Evolutionary conservation across 2,888 invertebrate species (phyloP).

Genomic region (Epirrhoe tristata): DNA sequence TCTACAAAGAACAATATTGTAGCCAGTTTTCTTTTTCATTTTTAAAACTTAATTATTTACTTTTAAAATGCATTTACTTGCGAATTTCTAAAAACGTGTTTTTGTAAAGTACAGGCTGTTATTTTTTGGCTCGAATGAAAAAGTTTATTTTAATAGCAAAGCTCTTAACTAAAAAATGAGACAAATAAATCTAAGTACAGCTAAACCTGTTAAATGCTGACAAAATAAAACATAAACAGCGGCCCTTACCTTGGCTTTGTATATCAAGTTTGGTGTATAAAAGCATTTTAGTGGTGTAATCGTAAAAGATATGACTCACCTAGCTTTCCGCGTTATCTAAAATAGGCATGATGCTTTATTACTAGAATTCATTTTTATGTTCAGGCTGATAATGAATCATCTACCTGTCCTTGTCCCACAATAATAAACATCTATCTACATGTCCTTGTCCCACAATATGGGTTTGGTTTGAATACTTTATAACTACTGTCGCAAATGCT

Average conservation of each 20-base stretch:
- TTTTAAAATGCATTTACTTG: too few species aligned
- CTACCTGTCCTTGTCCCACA: neutral
- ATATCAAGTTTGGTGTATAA: conserved; percentile 36
- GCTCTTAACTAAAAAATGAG: neutral
- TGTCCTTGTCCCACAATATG: neutral
- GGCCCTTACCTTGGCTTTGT: conserved; percentile 31
- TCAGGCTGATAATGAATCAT: conserved; percentile 2
- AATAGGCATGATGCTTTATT: conserved; percentile 14
- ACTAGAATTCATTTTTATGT: conserved; percentile 22
- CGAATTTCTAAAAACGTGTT: too few species aligned
- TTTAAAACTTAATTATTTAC: too few species aligned
- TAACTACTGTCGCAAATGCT: too few species aligned
- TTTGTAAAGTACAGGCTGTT: too few species aligned
- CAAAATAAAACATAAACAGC: conserved; percentile 11
- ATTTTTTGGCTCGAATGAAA: neutral
- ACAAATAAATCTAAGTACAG: too few species aligned
- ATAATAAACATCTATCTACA: neutral
- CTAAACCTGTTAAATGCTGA: neutral
- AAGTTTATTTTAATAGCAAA: neutral
- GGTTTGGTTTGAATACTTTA: too few species aligned
- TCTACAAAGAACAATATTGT: too few species aligned
- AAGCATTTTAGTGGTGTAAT: conserved; percentile 28
- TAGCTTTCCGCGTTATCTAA: conserved; percentile 29
- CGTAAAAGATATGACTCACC: conserved; percentile 32
- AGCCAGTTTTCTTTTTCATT: too few species aligned